phyloP scores from a whole-genome alignment of 2,113 vertebrate species.

The Corythaixoides concolor region DNA sequence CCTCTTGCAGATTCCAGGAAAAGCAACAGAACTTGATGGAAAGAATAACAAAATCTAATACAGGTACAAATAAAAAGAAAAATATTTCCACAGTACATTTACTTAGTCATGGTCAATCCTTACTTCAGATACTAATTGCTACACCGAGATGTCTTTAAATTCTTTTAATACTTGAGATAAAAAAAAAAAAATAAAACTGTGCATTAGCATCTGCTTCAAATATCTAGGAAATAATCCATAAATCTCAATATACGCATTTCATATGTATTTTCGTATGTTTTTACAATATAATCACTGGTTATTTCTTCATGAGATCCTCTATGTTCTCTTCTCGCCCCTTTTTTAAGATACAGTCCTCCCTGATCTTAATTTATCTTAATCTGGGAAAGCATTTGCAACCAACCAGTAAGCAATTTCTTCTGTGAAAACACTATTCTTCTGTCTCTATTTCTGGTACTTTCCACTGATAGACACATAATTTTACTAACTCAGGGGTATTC shows the following conservation, averaged over 20 bases:
- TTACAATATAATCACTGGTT: background rate
- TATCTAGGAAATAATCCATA: background rate
- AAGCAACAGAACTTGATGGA: background rate
- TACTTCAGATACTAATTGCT: background rate
- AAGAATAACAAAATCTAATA: background rate
- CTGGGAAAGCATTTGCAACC: background rate
- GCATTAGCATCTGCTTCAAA: background rate
- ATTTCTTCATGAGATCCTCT: background rate
- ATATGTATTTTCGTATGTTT: background rate
- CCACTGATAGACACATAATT: background rate
- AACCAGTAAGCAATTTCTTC: background rate
- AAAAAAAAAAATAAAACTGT: slow-evolving; percentile 46
- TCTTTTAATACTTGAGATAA: background rate
- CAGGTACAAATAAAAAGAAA: background rate
- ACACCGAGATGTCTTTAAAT: background rate
- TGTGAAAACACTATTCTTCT: background rate
- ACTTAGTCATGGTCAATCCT: background rate
- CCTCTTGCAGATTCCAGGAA: background rate
- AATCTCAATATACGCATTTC: background rate
- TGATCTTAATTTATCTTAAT: background rate
- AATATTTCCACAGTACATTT: background rate
- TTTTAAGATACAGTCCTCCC: background rate
- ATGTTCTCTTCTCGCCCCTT: background rate
- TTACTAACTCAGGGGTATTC: background rate
- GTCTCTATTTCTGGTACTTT: background rate